A percentile compares a stretch with the other conserved stretches of the same genome.
Evolutionary conservation across 2,113 vertebrate genomes (phyloP).

Genomic region (Campylomormyrus numenius): DNA sequence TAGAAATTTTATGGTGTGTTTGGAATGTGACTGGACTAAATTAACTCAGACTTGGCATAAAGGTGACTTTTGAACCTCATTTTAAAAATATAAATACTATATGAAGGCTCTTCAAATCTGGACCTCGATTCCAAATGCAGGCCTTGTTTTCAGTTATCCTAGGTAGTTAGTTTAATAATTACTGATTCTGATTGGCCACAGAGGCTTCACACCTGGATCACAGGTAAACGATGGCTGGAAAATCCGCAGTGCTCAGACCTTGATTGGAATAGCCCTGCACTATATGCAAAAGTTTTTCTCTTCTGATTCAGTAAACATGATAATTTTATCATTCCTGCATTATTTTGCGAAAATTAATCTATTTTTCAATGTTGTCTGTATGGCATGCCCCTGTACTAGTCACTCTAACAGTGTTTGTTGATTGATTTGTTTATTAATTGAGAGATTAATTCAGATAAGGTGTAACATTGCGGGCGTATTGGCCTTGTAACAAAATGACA

Average conservation of each 20-base stretch:
- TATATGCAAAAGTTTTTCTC: background rate
- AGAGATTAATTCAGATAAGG: background rate
- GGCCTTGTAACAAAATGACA: background rate
- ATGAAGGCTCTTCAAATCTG: too few relatives aligned
- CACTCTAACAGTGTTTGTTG: background rate
- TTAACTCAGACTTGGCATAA: background rate
- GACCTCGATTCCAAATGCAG: too few relatives aligned
- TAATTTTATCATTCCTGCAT: background rate
- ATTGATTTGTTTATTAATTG: background rate
- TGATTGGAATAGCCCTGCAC: background rate
- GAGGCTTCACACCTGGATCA: too few relatives aligned
- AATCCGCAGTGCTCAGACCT: too few relatives aligned
- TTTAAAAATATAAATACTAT: background rate
- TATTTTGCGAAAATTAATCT: background rate
- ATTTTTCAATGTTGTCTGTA: background rate
- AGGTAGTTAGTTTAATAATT: too few relatives aligned
- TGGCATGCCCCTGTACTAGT: background rate
- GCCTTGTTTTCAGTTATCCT: too few relatives aligned
- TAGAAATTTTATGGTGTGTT: background rate
- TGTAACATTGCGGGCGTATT: background rate
- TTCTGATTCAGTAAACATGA: background rate
- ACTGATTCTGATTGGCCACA: too few relatives aligned
- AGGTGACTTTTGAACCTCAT: background rate
- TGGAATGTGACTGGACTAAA: background rate
- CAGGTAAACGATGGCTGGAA: too few relatives aligned